phyloP scores from a whole-genome alignment of 2,888 invertebrate genomes.

The Sisyra nigra region DNA sequence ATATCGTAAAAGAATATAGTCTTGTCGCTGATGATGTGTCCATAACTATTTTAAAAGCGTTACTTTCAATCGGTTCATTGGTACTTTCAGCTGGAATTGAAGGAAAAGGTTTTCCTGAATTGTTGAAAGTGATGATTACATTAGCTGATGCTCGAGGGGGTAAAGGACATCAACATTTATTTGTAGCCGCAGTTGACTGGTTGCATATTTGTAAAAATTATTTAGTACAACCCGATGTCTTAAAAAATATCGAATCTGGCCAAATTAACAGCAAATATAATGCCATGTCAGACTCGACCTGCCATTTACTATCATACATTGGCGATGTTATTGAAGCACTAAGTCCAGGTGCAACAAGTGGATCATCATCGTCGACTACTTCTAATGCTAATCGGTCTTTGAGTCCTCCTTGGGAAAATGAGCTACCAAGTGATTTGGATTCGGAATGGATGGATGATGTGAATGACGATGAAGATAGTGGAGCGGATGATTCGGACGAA shows the following conservation, averaged over 20 bases:
- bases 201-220: slow-evolving; percentile 50
- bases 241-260: slow-evolving; percentile 35
- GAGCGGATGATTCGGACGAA: slow-evolving; percentile 86
- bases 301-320: slow-evolving; percentile 70
- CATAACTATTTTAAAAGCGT: slow-evolving; percentile 46
- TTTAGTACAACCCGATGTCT: slow-evolving; percentile 35
- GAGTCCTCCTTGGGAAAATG: slow-evolving; percentile 68
- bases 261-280: slow-evolving; percentile 28
- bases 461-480: slow-evolving; percentile 84
- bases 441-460: slow-evolving; percentile 78
- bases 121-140: slow-evolving; percentile 63
- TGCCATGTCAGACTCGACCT: slow-evolving; percentile 55
- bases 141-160: slow-evolving; percentile 76
- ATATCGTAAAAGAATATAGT: slow-evolving; percentile 50
- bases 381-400: slow-evolving; percentile 26
- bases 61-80: slow-evolving; percentile 56
- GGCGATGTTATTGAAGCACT: slow-evolving; percentile 54
- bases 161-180: slow-evolving; percentile 61
- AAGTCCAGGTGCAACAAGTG: slow-evolving; percentile 21
- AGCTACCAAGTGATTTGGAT: slow-evolving; percentile 56
- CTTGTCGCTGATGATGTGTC: slow-evolving; percentile 43
- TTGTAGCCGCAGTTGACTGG: slow-evolving; percentile 69
- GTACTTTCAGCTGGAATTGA: slow-evolving; percentile 45
- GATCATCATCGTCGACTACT: not conserved
- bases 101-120: slow-evolving; percentile 58